Percentiles rank a stretch among this genome's conserved stretches.
Evolutionary conservation across 2,113 vertebrate species (phyloP).

Genomic region (Ellobius talpinus): DNA sequence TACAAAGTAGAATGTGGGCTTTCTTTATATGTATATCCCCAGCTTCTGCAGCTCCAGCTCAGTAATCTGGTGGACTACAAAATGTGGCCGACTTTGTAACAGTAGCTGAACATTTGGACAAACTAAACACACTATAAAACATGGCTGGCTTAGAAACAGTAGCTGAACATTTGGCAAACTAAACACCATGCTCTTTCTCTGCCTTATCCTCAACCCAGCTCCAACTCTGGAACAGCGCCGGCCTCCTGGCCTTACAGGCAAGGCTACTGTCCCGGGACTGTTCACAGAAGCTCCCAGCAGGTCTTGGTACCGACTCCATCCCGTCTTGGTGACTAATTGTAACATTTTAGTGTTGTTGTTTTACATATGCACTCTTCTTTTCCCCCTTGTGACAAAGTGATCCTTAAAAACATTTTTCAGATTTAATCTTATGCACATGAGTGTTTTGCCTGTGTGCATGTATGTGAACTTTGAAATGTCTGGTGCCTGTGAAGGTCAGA

Average conservation of each 20-base stretch:
- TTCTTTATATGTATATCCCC: not conserved
- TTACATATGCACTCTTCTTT: not conserved
- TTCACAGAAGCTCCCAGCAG: slow-evolving; percentile 11
- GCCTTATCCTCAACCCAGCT: slow-evolving; percentile 75
- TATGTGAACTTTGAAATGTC: not conserved
- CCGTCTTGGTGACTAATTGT: slow-evolving; percentile 45
- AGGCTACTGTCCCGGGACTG: slow-evolving; percentile 59
- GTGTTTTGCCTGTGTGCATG: not conserved
- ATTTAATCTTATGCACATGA: not conserved
- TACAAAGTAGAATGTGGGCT: not conserved
- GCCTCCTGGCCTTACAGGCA: slow-evolving; percentile 48
- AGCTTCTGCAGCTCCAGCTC: slow-evolving; percentile 66
- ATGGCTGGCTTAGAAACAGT: slow-evolving; percentile 67
- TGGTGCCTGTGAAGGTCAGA: not conserved
- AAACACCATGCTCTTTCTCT: slow-evolving; percentile 75
- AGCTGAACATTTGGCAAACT: slow-evolving; percentile 65
- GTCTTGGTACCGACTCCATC: not conserved
- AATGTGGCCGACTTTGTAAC: slow-evolving; percentile 71
- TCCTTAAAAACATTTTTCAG: not conserved
- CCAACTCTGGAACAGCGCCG: not conserved
- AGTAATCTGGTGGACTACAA: slow-evolving; percentile 68
- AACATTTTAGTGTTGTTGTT: slow-evolving; percentile 29
- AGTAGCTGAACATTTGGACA: slow-evolving; percentile 67
- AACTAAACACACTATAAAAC: slow-evolving; percentile 76
- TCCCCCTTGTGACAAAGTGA: not conserved